Percentiles rank a stretch among this genome's conserved stretches.
Conservation (phyloP, 2,888 invertebrate genomes). For the Pammene fasciana region DNA sequence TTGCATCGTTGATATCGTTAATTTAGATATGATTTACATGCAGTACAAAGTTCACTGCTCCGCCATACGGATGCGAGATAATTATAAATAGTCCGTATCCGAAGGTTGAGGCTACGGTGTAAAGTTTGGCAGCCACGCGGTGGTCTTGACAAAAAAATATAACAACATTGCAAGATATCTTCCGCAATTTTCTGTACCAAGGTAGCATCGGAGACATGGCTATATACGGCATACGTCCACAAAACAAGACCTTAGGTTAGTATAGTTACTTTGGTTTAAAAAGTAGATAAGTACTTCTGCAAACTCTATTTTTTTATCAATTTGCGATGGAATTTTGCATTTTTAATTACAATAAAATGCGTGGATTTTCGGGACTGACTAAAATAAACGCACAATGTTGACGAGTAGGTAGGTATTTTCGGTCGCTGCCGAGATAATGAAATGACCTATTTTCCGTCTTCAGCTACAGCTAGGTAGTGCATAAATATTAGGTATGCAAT, state of each 20-base stretch:
- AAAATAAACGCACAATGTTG: too few species aligned
- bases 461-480: too few species aligned
- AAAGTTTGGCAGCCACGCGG: slow-evolving; percentile 48
- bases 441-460: too few species aligned
- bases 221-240: neutral
- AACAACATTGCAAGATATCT: slow-evolving; percentile 8
- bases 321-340: too few species aligned
- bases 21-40: slow-evolving; percentile 39
- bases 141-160: slow-evolving; percentile 28
- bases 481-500: too few species aligned
- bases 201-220: neutral
- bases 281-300: too few species aligned
- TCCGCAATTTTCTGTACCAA: slow-evolving; percentile 13
- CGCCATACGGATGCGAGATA: slow-evolving; percentile 57
- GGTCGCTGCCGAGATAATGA: too few species aligned
- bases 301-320: too few species aligned
- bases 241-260: too few species aligned
- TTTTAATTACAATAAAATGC: too few species aligned
- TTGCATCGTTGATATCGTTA: slow-evolving; percentile 24
- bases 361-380: too few species aligned
- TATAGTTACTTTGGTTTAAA: neutral
- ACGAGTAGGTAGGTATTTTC: too few species aligned
- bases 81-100: slow-evolving; percentile 69
- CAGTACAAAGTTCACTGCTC: slow-evolving; percentile 72
- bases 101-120: slow-evolving; percentile 69